Percentiles rank a stretch among this genome's conserved stretches.
Evolutionary conservation across 2,797 vertebrate species (phyloP).

Genomic region (Channallabes apus): DNA sequence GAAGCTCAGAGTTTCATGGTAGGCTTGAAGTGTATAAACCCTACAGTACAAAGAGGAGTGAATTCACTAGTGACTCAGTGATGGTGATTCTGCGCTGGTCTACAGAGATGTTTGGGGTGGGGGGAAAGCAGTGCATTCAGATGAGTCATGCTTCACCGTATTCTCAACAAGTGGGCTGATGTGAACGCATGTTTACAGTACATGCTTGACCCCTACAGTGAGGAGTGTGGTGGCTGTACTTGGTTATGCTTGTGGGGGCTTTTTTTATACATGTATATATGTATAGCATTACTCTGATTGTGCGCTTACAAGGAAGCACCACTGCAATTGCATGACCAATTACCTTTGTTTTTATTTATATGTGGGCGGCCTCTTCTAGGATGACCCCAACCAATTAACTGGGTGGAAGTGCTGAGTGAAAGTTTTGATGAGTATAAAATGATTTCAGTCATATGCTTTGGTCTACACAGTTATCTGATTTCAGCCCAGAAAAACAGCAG

Average conservation of each 20-base stretch:
- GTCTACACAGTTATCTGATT: not conserved
- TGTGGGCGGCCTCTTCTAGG: not conserved
- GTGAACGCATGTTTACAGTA: not conserved
- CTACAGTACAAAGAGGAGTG: not conserved
- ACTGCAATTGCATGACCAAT: not conserved
- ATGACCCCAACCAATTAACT: not conserved
- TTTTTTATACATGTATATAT: not conserved
- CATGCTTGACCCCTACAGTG: not conserved
- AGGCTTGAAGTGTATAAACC: not conserved
- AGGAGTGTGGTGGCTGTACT: not conserved
- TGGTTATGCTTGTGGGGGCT: not conserved
- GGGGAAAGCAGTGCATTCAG: not conserved
- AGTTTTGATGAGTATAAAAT: not conserved
- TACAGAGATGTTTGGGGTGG: not conserved
- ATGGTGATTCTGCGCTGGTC: not conserved
- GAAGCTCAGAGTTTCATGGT: not conserved
- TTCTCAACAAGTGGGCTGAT: not conserved
- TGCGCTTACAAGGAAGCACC: not conserved
- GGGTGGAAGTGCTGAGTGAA: not conserved
- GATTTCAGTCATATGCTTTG: not conserved
- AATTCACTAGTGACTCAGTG: not conserved
- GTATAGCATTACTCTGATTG: not conserved
- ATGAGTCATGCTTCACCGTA: slow-evolving; percentile 5
- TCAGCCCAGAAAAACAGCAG: not conserved
- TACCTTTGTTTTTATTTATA: not conserved